Base-by-base conservation (phyloP, 2,113 vertebrate genomes). In the Delphinus delphis region DNA sequence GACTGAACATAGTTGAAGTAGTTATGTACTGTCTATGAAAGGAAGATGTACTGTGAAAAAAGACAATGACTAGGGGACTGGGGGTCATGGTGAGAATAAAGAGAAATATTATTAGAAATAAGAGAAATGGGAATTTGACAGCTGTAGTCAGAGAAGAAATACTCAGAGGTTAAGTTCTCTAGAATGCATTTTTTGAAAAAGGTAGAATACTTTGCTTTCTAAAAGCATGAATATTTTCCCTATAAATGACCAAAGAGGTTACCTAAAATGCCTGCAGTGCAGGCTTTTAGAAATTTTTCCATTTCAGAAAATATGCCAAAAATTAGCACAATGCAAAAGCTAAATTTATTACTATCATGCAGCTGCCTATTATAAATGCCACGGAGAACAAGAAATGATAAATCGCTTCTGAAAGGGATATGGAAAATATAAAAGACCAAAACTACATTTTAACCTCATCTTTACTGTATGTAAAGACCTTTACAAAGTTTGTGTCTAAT, bases 321-420 rank as follows among this genome's bases (percentile, higher is more conserved):
- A 50, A 97, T 93, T 98, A 97, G 96, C 88, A 94, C 80, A 96
- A 97, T 36, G 10, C 28, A 26, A 50, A 88, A 93, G 28, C 88
- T 92, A 98, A 60, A 97, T 89, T 92, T 96, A 90, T 90, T 94
- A 90, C 89, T 67, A 28, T 74, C 31, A 21, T 83, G 50, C 62
- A 97, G 44, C 20, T 82, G 90, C 50, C 90, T 79, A 96, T 85
- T 92, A 68, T 53, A 97, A 98, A 97, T 14, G 96, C 33, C 73
- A 83, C 1, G 63, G 65, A 82, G 28, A 73, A 77, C 31, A 77
- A 85, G 31, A 79, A 36, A 53, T 62, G 31, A 38, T 65, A 85
- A 87, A 83, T n/a, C 62, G 21, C 31, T 79, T 93, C 53, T 83
- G 82, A 63, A 84, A 95, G 58, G 13, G 15, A 71, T n/a, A 33